Conservation (phyloP, 2,888 invertebrate genomes). For the Phorcus lineatus region DNA sequence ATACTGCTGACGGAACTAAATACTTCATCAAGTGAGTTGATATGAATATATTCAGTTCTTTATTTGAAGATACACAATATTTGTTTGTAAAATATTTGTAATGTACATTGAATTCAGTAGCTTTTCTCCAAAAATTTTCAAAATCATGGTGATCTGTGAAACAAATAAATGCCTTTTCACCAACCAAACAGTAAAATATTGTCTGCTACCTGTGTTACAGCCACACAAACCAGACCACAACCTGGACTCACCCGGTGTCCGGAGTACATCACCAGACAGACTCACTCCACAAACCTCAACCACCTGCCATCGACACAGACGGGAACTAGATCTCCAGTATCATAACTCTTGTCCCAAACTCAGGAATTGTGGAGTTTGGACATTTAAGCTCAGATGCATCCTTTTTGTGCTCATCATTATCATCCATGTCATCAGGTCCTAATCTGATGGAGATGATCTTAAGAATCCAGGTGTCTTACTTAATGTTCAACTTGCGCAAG, state of each 20-base stretch:
- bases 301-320: neutral
- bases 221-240: constrained; percentile 66
- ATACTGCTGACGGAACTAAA: constrained; percentile 69
- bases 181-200: neutral
- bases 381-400: no score
- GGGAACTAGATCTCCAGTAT: neutral
- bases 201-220: constrained; percentile 45
- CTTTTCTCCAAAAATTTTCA: no score
- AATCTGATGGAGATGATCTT: no score
- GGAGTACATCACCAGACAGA: constrained; percentile 54
- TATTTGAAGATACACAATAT: no score
- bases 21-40: constrained; percentile 73
- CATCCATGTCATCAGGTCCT: no score
- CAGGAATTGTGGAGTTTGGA: no score
- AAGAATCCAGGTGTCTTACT: no score
- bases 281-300: neutral
- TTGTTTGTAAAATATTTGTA: no score
- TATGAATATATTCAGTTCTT: no score
- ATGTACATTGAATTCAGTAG: no score
- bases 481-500: no score
- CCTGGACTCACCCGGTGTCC: constrained; percentile 68
- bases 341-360: neutral
- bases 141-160: neutral
- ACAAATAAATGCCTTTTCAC: neutral
- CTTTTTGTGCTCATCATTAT: neutral